Conservation (phyloP, 2,113 vertebrate genomes). For the Heteronetta atricapilla region DNA sequence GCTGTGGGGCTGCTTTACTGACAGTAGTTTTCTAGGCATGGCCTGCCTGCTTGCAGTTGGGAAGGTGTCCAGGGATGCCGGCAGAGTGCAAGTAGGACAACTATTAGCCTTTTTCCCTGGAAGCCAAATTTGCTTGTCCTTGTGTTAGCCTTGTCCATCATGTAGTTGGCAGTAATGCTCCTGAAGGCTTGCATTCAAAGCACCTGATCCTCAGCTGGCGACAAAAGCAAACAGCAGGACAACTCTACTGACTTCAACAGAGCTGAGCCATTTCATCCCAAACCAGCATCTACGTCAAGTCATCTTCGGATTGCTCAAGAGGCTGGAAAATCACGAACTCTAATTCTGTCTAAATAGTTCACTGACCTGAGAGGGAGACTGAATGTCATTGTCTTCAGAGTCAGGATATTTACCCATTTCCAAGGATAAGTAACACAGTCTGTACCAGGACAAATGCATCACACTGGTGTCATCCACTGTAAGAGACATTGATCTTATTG, state of each 20-base stretch:
- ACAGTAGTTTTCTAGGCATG: not conserved
- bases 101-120: not conserved
- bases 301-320: not conserved
- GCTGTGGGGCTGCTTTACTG: not conserved
- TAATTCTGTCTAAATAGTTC: not conserved
- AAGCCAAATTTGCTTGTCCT: not conserved
- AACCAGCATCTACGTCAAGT: not conserved
- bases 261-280: not conserved
- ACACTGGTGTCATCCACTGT: rapidly evolving
- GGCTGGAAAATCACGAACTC: not conserved
- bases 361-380: not conserved
- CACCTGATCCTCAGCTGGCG: not conserved
- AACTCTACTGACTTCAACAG: not conserved
- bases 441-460: not conserved
- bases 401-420: not conserved
- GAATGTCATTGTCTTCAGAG: not conserved
- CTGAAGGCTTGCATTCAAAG: not conserved
- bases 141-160: not conserved
- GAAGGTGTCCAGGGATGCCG: not conserved
- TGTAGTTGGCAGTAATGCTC: not conserved
- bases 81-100: not conserved
- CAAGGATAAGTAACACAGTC: not conserved
- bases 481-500: rapidly evolving
- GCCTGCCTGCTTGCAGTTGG: not conserved
- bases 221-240: not conserved